A percentile compares a stretch with the other conserved stretches of the same genome.
These are phyloP conservation scores for Pseudorectes ferrugineus DNA, from an alignment of 2,113 vertebrate species.

Conservation along the genomic window DNA sequence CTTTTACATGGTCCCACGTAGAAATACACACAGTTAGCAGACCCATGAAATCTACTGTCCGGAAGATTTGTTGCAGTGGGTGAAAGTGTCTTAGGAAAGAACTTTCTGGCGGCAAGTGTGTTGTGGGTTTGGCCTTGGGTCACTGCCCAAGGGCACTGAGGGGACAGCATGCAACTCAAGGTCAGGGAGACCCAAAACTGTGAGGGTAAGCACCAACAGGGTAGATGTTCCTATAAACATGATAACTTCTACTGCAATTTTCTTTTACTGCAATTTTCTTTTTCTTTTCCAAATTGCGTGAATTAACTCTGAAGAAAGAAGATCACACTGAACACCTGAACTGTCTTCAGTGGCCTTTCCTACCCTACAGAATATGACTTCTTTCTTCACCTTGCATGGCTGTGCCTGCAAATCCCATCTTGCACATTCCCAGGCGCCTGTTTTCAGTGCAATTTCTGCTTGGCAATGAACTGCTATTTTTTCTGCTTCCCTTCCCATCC, in stretches of 20 bases:
- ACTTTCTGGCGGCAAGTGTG: neutral
- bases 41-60: neutral
- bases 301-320: neutral
- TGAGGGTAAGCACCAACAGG: neutral
- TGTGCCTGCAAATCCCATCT: neutral
- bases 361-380: neutral
- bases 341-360: neutral
- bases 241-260: neutral
- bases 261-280: neutral
- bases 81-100: neutral
- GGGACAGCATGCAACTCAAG: neutral
- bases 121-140: neutral
- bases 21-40: neutral
- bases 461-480: neutral
- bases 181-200: neutral
- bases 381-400: neutral
- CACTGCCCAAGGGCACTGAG: neutral
- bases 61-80: neutral
- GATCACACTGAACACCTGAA: neutral
- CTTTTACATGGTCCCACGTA: neutral
- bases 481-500: slow-evolving; percentile 4
- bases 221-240: neutral
- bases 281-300: neutral
- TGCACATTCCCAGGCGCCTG: neutral
- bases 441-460: slow-evolving; percentile 2